Evolutionary conservation across 2,797 vertebrate species (phyloP), one percentile per base, ranked within the genome.

Genomic region (Gymnoscopelus microlampas): DNA sequence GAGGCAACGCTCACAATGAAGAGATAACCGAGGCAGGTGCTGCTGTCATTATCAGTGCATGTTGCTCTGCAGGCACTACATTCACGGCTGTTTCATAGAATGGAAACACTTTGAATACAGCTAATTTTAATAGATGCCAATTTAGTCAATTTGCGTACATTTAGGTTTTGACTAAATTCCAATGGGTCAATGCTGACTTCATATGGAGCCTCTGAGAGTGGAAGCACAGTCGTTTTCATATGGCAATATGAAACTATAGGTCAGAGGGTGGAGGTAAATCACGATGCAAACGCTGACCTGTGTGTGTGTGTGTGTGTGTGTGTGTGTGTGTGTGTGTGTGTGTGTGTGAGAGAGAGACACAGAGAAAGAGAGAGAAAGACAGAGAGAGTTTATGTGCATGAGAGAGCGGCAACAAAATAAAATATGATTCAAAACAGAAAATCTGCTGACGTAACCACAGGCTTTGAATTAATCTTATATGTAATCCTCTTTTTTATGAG

Each of bases 401-500:
- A 0, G 29, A 68, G 60, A 39, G 19, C 54, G 59, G 49, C 47
- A 63, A 56, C 14, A 78, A 76, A 74, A 70, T 10, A 44, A 44
- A 29, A 72, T 51, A 70, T 63, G 77, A 83, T 80, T 78, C 65
- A 14, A 74, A 29, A 64, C 12, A 62, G 55, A 81, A 81, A 86
- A 79, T 44, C 50, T 54, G 76, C 81, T 84, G 81, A 89, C 78
- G 73, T 86, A 85, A 86, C 83, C 57, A 24, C 73, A 61, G 53
- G 82, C 68, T 80, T 47, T 58, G 50, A 0, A 84, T 76, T 88
- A 87, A 87, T 84, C 87, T 81, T 70, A 79, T 7, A n/a, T 70
- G 78, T 85, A 88, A 88, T 88, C 85, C 77, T 82, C 81, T 80
- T 85, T 8, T 79, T 80, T 78, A 69, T 77, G 66, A 75, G 83